A percentile compares a stretch with the other conserved stretches of the same genome.
Conservation (phyloP, 2,888 invertebrate species). For the Idaea aversata region DNA sequence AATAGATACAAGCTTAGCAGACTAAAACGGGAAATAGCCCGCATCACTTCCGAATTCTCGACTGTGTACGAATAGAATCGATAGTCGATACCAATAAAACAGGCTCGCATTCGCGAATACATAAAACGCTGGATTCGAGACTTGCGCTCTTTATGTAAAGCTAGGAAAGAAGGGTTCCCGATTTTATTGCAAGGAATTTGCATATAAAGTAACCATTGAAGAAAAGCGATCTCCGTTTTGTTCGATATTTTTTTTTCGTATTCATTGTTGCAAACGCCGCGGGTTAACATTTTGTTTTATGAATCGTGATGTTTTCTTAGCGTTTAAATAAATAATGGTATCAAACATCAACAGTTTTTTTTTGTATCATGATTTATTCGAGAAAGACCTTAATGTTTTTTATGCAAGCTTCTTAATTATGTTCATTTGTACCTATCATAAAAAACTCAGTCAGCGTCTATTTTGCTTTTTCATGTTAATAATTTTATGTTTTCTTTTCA, state of each 20-base stretch:
- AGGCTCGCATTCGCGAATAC: conserved; percentile 75
- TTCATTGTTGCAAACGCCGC: conserved; percentile 74
- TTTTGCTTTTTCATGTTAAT: conserved; percentile 33
- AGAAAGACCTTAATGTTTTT: conserved; percentile 53
- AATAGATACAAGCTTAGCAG: conserved; percentile 64
- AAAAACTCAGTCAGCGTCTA: conserved; percentile 35
- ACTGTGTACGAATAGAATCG: conserved; percentile 63
- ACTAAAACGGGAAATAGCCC: conserved; percentile 63
- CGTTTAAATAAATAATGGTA: conserved; percentile 73
- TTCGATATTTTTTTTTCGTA: conserved; percentile 68
- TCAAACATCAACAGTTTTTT: conserved; percentile 57
- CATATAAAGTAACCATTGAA: conserved; percentile 81
- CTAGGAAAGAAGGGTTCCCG: conserved; percentile 77
- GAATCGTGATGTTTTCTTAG: conserved; percentile 68
- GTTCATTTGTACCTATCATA: conserved; percentile 51
- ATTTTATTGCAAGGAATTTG: conserved; percentile 77
- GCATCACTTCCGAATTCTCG: conserved; percentile 71
- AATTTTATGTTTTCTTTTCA: conserved; percentile 48
- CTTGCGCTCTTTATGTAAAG: conserved; percentile 71
- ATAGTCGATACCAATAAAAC: conserved; percentile 78
- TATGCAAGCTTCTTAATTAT: conserved; percentile 50
- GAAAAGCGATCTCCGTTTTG: conserved; percentile 76
- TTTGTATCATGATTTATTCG: conserved; percentile 59
- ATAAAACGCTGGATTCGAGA: conserved; percentile 76
- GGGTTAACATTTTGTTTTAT: conserved; percentile 67